Conservation (phyloP, 2,888 invertebrate species). For the Lasioglossum vierecki region DNA sequence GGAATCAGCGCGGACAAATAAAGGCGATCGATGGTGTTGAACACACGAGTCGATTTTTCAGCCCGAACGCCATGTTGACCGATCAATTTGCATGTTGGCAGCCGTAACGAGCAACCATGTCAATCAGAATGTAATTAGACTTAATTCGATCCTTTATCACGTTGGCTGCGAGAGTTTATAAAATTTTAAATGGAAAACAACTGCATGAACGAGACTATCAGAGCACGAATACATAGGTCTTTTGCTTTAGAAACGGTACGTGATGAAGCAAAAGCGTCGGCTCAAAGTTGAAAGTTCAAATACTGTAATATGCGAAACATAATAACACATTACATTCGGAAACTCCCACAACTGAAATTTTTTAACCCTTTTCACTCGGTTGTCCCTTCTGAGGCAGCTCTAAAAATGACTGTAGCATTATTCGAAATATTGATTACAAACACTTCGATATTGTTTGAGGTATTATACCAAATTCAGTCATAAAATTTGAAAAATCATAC, state of each 20-base stretch:
- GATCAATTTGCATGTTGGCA: neutral
- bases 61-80: neutral
- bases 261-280: neutral
- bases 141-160: neutral
- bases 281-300: constrained; percentile 1
- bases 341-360: neutral
- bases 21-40: neutral
- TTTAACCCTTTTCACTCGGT: neutral
- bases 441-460: no score
- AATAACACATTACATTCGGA: neutral
- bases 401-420: no score
- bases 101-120: neutral
- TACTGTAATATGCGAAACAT: neutral
- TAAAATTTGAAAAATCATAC: no score
- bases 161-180: neutral
- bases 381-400: no score
- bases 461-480: no score
- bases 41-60: neutral
- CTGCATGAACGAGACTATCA: neutral
- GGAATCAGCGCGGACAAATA: neutral
- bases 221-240: neutral
- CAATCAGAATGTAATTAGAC: neutral
- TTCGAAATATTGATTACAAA: no score
- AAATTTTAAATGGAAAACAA: neutral
- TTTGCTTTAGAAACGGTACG: neutral